Evolutionary conservation across 1,140 invertebrate genomes (phyloP).

Genomic region (Brachionus rotundiformis): DNA sequence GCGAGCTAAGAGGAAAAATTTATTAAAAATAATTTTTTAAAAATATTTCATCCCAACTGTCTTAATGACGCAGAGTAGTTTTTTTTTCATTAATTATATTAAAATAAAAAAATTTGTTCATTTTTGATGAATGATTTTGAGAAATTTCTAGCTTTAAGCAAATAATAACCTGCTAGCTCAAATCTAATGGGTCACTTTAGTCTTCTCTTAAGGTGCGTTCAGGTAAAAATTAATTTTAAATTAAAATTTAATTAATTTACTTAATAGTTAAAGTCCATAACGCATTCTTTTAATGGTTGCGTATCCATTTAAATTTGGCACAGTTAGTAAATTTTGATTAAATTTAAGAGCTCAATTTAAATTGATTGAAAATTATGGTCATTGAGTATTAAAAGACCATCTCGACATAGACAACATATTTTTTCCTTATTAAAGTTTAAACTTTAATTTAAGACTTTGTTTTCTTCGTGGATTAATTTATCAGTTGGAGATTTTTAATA

Average conservation of each 20-base stretch:
- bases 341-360: not conserved
- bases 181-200: not conserved
- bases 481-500: not conserved
- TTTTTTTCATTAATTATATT: no score
- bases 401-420: not conserved
- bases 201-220: not conserved
- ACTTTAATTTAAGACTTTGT: not conserved
- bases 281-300: not conserved
- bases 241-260: not conserved
- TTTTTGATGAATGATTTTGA: not conserved
- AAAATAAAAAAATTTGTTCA: not conserved
- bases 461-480: not conserved
- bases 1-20: constrained; percentile 8
- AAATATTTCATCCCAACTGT: not conserved
- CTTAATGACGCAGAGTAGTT: not conserved
- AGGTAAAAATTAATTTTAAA: not conserved
- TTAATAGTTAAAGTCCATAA: not conserved
- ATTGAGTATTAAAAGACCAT: not conserved
- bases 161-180: no score
- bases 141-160: not conserved
- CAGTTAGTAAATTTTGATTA: not conserved
- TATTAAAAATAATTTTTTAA: constrained; percentile 14
- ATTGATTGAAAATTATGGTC: not conserved
- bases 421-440: not conserved
- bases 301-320: not conserved